A percentile compares a stretch with the other conserved stretches of the same genome.
These are phyloP conservation scores for Cheilinus undulatus DNA, from an alignment of 2,113 vertebrate species.

Conservation along the genomic window DNA sequence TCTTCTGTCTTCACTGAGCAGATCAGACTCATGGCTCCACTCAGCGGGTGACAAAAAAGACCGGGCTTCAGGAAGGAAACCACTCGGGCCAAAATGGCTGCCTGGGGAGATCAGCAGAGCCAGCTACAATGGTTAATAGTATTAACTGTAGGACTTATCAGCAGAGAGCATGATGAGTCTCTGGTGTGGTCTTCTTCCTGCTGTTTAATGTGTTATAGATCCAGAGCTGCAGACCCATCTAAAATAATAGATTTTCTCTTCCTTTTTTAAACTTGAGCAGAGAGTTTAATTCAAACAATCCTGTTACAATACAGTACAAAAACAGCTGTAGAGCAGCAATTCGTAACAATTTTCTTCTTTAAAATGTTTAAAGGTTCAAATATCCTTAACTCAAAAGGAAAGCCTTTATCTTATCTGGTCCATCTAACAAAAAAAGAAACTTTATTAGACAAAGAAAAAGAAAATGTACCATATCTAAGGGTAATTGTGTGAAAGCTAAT, in stretches of 20 bases:
- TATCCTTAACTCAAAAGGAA: no score
- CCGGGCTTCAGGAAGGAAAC: slow-evolving; percentile 10
- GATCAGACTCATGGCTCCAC: not conserved
- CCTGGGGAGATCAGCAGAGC: not conserved
- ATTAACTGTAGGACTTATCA: not conserved
- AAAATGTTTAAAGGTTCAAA: no score
- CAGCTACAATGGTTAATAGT: not conserved
- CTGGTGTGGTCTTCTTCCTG: not conserved
- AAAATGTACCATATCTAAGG: no score
- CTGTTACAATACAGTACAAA: not conserved
- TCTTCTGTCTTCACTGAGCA: slow-evolving; percentile 3
- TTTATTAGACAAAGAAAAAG: no score
- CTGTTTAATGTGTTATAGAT: not conserved
- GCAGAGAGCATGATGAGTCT: not conserved
- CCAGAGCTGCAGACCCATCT: not conserved
- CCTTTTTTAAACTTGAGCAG: not conserved
- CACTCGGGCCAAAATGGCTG: slow-evolving; percentile 7
- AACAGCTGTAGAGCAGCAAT: not conserved
- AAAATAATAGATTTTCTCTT: not conserved
- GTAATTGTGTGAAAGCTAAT: no score
- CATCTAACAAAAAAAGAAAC: no score
- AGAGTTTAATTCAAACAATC: not conserved
- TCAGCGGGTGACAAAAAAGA: slow-evolving; percentile 24
- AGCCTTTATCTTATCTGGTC: no score
- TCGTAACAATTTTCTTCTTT: no score